phyloP scores from a whole-genome alignment of 2,888 invertebrate species.

The Ophion slaviceki region DNA sequence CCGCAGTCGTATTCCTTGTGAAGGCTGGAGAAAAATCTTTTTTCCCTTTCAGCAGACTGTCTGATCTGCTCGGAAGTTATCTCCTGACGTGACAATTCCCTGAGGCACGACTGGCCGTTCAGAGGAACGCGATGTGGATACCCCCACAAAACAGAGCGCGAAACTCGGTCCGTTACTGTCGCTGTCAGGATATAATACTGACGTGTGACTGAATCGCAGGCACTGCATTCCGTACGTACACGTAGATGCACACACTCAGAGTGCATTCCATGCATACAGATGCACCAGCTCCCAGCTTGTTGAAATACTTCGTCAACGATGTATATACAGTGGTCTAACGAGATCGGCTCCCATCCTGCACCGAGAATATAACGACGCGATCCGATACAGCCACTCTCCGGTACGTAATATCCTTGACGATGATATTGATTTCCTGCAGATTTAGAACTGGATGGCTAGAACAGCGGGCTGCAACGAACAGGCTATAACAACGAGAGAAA shows the following conservation, averaged over 20 bases:
- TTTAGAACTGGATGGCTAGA: slow-evolving; percentile 49
- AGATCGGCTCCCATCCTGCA: slow-evolving; percentile 60
- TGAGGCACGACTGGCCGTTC: slow-evolving; percentile 37
- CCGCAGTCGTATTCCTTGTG: background rate
- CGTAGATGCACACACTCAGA: background rate
- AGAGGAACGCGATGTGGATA: slow-evolving; percentile 37
- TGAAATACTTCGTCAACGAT: slow-evolving; percentile 53
- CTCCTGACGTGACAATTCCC: slow-evolving; percentile 56
- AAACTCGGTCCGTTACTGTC: slow-evolving; percentile 47
- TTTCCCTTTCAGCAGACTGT: slow-evolving; percentile 37
- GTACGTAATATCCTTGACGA: slow-evolving; percentile 61
- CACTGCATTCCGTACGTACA: slow-evolving; percentile 15
- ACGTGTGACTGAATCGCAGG: slow-evolving; percentile 52
- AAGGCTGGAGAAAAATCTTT: background rate
- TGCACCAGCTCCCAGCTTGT: background rate
- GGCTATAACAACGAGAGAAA: background rate
- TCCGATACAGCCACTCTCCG: slow-evolving; percentile 30
- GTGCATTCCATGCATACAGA: background rate
- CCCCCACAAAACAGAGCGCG: slow-evolving; percentile 55
- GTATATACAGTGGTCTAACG: slow-evolving; percentile 58
- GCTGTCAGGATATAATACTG: slow-evolving; percentile 54
- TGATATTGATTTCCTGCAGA: slow-evolving; percentile 63
- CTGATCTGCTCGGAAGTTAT: slow-evolving; percentile 50
- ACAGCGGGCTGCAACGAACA: slow-evolving; percentile 15
- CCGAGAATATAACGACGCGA: slow-evolving; percentile 62